These are phyloP conservation scores for Plumapathes pennacea DNA, from an alignment of 92 coral and sea anemone species.

Conservation along the genomic window DNA sequence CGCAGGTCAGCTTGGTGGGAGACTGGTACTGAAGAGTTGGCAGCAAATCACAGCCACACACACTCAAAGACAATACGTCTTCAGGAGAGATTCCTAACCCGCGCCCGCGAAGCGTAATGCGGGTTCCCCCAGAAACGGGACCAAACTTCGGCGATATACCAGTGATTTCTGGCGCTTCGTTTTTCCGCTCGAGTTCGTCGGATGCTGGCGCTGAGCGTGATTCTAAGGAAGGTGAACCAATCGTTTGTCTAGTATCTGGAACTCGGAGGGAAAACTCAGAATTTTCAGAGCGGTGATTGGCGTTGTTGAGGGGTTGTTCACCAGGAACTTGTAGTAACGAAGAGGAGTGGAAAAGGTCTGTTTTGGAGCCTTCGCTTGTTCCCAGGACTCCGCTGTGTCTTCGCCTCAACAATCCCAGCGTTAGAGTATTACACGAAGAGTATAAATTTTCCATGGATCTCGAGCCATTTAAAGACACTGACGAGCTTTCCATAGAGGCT, in stretches of 20 bases:
- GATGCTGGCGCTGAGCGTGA: conserved; percentile 89
- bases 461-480: conserved; percentile 76
- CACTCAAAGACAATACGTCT: conserved; percentile 63
- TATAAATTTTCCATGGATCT: conserved; percentile 79
- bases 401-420: too few relatives aligned
- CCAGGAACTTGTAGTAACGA: conserved; percentile 2
- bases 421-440: too few relatives aligned
- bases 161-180: conserved; percentile 86
- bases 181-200: conserved; percentile 80
- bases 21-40: conserved; percentile 83
- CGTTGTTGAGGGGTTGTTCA: conserved; percentile 3
- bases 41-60: conserved; percentile 76
- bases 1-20: conserved; percentile 80
- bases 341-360: not conserved
- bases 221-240: conserved; percentile 19
- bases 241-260: conserved; percentile 9
- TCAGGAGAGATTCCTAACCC: conserved; percentile 70
- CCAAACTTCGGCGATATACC: conserved; percentile 94
- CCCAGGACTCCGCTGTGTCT: too few relatives aligned
- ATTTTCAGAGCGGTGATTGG: not conserved
- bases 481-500: conserved; percentile 71
- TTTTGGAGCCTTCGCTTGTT: conserved; percentile 7
- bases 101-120: conserved; percentile 81
- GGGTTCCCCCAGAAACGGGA: conserved; percentile 86
- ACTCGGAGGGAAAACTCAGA: not conserved